Percentiles rank a stretch among this genome's conserved stretches.
Conservation (phyloP, 2,888 invertebrate species). For the Chesias legatella region DNA sequence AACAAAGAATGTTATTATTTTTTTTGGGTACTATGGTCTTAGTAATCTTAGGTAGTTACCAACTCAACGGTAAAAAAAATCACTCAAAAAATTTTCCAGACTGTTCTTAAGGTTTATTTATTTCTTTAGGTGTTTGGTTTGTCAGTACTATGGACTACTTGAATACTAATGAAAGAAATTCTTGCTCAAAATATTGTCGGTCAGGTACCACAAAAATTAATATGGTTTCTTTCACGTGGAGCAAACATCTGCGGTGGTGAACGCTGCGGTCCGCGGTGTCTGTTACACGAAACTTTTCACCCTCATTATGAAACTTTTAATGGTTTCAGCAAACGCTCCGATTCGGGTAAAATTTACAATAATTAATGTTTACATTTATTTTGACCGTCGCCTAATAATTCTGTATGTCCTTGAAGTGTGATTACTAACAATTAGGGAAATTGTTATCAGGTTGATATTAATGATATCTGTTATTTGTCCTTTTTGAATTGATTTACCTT, state of each 20-base stretch:
- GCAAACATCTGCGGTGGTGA: constrained; percentile 1
- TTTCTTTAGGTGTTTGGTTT: too few relatives aligned
- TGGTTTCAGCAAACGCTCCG: constrained; percentile 35
- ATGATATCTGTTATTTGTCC: too few relatives aligned
- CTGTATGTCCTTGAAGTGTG: background rate
- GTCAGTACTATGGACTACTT: too few relatives aligned
- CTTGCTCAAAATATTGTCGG: constrained; percentile 3
- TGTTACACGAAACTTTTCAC: constrained; percentile 20
- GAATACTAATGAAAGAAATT: background rate
- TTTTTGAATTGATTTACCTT: too few relatives aligned
- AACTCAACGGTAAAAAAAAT: too few relatives aligned
- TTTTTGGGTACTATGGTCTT: too few relatives aligned
- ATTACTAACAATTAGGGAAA: constrained; percentile 5
- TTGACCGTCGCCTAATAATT: background rate
- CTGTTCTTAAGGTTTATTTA: too few relatives aligned
- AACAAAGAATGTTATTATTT: too few relatives aligned
- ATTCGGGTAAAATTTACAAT: constrained; percentile 5
- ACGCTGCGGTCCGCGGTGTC: constrained; percentile 10
- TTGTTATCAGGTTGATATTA: background rate
- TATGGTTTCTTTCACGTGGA: constrained; percentile 2
- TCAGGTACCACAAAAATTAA: constrained; percentile 6
- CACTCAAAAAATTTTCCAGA: too few relatives aligned
- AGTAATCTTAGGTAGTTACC: too few relatives aligned
- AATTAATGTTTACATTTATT: constrained; percentile 18
- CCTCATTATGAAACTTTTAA: constrained; percentile 50